phyloP scores from a whole-genome alignment of 2,888 invertebrate genomes.

The Leptodirus hochenwartii region DNA sequence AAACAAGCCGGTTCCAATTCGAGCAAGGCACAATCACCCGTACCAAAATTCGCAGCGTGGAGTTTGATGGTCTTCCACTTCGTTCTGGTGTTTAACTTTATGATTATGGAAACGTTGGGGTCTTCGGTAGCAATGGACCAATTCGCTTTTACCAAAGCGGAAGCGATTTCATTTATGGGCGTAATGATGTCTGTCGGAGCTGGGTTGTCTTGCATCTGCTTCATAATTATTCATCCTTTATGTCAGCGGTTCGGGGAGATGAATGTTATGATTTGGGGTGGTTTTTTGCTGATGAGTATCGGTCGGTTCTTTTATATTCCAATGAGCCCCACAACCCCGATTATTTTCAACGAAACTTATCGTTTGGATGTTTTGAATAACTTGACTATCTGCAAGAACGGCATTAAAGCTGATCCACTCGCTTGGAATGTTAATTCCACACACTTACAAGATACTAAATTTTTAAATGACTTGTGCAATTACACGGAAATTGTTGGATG shows the following conservation, averaged over 20 bases:
- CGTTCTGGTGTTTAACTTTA: constrained; percentile 71
- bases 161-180: constrained; percentile 69
- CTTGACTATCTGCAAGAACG: not conserved
- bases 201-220: constrained; percentile 52
- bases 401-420: constrained; percentile 4
- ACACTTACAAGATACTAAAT: too few species aligned
- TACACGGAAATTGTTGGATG: constrained; percentile 40
- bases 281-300: constrained; percentile 59
- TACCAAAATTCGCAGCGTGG: constrained; percentile 62
- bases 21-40: not conserved
- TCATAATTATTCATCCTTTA: constrained; percentile 49
- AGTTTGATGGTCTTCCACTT: constrained; percentile 64
- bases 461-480: constrained; percentile 6
- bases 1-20: constrained; percentile 32
- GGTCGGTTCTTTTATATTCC: constrained; percentile 60
- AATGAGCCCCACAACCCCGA: constrained; percentile 50
- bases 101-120: constrained; percentile 69
- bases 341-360: constrained; percentile 20
- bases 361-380: constrained; percentile 15
- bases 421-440: too few species aligned
- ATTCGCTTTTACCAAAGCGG: constrained; percentile 64
- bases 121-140: constrained; percentile 77
- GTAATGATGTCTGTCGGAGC: constrained; percentile 65
- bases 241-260: constrained; percentile 55
- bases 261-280: constrained; percentile 63